Conservation (phyloP, 2,113 vertebrate genomes). For the Nannobrachium achirus region DNA sequence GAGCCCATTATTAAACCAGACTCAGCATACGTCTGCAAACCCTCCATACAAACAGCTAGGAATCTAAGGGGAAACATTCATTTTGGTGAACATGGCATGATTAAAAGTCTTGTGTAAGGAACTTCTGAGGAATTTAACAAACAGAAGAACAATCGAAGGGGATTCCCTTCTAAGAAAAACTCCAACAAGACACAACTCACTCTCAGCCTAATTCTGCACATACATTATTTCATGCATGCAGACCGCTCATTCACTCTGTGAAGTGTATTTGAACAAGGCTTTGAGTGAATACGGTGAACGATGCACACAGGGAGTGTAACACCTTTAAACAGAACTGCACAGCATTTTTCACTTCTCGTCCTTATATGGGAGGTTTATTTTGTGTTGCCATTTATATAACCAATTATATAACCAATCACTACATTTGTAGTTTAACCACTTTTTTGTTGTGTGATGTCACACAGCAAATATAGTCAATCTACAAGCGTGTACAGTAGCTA, state of each 20-base stretch:
- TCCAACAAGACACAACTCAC: constrained; percentile 67
- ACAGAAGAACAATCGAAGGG: constrained; percentile 59
- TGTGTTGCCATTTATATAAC: no score
- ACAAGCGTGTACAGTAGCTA: no score
- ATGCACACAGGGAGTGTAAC: constrained; percentile 45
- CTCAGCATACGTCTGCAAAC: constrained; percentile 20
- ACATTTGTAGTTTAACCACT: no score
- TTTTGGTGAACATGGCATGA: constrained; percentile 28
- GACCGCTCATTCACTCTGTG: constrained; percentile 50
- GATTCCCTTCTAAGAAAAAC: constrained; percentile 74
- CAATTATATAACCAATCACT: no score
- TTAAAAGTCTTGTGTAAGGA: constrained; percentile 25
- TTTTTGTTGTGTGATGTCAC: no score
- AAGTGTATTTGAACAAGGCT: constrained; percentile 74
- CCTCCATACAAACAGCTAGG: constrained; percentile 3
- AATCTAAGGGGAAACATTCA: constrained; percentile 25
- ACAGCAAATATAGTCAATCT: no score
- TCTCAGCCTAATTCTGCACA: constrained; percentile 58
- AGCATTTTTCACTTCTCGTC: no score
- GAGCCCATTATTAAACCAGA: constrained; percentile 26
- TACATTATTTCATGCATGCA: constrained; percentile 51
- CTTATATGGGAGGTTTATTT: no score
- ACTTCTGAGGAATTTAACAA: constrained; percentile 39
- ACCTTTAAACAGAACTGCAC: constrained; percentile 37
- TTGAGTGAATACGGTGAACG: constrained; percentile 65